Evolutionary conservation across 2,888 invertebrate species (phyloP).

Genomic region (Lithophane ornitopus): DNA sequence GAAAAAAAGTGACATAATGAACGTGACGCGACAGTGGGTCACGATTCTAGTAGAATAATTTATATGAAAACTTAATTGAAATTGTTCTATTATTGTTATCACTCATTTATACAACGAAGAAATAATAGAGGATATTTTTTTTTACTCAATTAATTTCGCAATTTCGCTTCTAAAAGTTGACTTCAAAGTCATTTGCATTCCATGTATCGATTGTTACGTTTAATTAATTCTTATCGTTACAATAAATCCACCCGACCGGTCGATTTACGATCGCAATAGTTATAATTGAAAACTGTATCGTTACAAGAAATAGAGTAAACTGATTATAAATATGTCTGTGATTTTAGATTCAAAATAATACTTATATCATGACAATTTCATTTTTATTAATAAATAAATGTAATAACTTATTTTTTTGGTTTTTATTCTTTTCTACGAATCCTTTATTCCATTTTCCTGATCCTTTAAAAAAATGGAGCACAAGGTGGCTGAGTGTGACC

Average conservation of each 20-base stretch:
- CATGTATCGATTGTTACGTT: slow-evolving; percentile 35
- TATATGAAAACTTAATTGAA: no score
- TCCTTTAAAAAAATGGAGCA: neutral
- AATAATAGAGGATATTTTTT: slow-evolving; percentile 32
- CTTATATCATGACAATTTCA: slow-evolving; percentile 77
- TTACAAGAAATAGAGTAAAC: slow-evolving; percentile 8
- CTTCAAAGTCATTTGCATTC: slow-evolving; percentile 41
- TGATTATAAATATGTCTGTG: slow-evolving; percentile 71
- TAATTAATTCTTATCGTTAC: slow-evolving; percentile 45
- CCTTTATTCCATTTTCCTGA: slow-evolving; percentile 4
- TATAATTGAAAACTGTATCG: slow-evolving; percentile 17
- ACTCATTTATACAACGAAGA: slow-evolving; percentile 35
- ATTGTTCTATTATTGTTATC: neutral
- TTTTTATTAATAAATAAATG: slow-evolving; percentile 73
- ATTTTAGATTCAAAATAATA: slow-evolving; percentile 68
- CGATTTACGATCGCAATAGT: slow-evolving; percentile 28
- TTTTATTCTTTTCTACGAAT: slow-evolving; percentile 25
- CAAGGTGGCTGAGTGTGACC: slow-evolving; percentile 13
- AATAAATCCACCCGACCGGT: slow-evolving; percentile 24
- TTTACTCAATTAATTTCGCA: slow-evolving; percentile 15
- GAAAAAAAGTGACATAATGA: no score
- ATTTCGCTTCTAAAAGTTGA: slow-evolving; percentile 11
- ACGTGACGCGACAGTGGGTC: no score
- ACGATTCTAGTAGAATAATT: no score
- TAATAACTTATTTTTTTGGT: slow-evolving; percentile 52